Evolutionary conservation across 2,797 vertebrate genomes (phyloP), one percentile per base, ranked within the genome.

Genomic region (Aplochiton taeniatus): DNA sequence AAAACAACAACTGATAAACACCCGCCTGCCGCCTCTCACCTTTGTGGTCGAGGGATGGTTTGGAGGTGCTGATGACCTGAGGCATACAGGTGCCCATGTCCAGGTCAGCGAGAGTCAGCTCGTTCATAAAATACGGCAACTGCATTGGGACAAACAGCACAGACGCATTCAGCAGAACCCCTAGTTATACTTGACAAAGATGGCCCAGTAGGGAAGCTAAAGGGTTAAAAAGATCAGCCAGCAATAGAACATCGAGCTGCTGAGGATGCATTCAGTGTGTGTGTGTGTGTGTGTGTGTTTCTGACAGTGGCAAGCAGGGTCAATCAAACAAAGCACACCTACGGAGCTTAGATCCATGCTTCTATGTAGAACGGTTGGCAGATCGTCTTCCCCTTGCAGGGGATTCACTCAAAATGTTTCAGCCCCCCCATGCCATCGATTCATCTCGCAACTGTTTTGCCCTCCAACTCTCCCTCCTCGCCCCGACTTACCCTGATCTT

Each of bases 61-160:
- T 91, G 63, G 93, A 95, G 50, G 90, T 91, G 0, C 85, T 90
- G 68, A 94, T 85, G 45, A 94, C 82, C 0, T 90, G 91, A 18
- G 94, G 95, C 49, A 95, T 72, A 69, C 91, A 93, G 0, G 90
- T 91, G 42, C 95, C 95, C 94, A 95, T 94, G 84, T 96, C 93
- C 88, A 96, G 85, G 64, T 93, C 95, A 0, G 92, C 91, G 65
- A 96, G 88, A 0, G 85, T 91, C 85, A 96, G 84, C 80, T 96
- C 94, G 0, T 95, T 94, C 95, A 96, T 95, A 76, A 96, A 95
- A 73, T 96, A 94, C 0, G 95, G 95, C 78, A 96, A 81, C 95
- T 96, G 69, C 11, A 50, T 18, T n/a, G 10, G 56, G 47, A 78
- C 69, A 81, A 68, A 73, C 51, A 65, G 17, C 49, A 58, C 16